phyloP scores from a whole-genome alignment of 1,140 invertebrate species.

The Acyrthosiphon pisum region DNA sequence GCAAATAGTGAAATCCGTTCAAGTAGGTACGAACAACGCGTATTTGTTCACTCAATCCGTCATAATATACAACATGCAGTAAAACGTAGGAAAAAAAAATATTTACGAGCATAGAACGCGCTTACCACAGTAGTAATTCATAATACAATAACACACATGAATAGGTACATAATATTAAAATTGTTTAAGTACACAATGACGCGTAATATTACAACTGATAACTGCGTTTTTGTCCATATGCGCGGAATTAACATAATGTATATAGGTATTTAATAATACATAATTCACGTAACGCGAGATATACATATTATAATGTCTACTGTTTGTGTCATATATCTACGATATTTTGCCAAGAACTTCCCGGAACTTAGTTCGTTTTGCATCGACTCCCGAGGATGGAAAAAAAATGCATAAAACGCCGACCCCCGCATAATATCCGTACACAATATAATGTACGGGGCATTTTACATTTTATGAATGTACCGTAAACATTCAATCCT shows the following conservation, averaged over 20 bases:
- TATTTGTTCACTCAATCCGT: neutral
- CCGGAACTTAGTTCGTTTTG: neutral
- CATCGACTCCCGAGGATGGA: neutral
- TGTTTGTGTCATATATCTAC: neutral
- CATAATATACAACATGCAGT: neutral
- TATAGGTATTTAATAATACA: neutral
- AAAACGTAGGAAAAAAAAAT: neutral
- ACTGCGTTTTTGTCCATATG: neutral
- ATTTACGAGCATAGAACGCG: neutral
- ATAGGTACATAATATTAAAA: neutral
- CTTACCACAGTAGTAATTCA: neutral
- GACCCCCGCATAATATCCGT: neutral
- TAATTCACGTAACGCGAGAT: neutral
- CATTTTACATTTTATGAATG: neutral
- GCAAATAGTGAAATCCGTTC: conserved; percentile 4
- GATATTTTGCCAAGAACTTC: neutral
- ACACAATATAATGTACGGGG: neutral
- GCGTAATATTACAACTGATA: neutral
- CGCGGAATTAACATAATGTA: neutral
- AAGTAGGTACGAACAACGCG: neutral
- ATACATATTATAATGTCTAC: neutral
- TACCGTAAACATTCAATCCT: neutral
- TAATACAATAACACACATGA: neutral
- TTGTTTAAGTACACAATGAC: neutral
- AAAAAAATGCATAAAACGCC: neutral